A percentile compares a stretch with the other conserved stretches of the same genome.
These are phyloP conservation scores for Athripsodes cinereus DNA, from an alignment of 2,888 invertebrate species.

Conservation along the genomic window DNA sequence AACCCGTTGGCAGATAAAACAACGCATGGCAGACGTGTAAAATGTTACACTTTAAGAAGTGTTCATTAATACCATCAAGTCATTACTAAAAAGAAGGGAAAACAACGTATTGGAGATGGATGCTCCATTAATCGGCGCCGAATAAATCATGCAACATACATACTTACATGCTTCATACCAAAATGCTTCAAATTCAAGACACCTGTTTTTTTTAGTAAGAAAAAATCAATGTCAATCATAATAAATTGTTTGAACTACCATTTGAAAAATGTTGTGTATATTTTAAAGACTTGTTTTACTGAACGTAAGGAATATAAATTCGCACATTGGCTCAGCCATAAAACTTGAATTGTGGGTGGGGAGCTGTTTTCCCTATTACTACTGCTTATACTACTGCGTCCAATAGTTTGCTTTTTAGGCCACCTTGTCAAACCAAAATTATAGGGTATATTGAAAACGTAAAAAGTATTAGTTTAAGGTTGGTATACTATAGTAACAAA, in stretches of 20 bases:
- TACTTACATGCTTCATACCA: too few species aligned
- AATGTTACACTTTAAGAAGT: not conserved
- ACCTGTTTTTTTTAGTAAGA: too few species aligned
- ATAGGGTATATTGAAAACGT: constrained; percentile 13
- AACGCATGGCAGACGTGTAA: not conserved
- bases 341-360: constrained; percentile 6
- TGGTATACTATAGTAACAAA: too few species aligned
- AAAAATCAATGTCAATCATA: too few species aligned
- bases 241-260: not conserved
- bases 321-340: constrained; percentile 7
- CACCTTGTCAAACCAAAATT: constrained; percentile 16
- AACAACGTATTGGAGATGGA: too few species aligned
- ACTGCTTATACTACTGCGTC: not conserved
- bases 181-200: too few species aligned
- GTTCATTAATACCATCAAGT: too few species aligned
- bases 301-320: constrained; percentile 3
- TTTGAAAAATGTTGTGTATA: not conserved
- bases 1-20: too few species aligned
- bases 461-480: not conserved
- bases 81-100: too few species aligned
- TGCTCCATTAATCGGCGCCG: too few species aligned
- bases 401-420: constrained; percentile 8
- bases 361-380: not conserved
- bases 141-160: too few species aligned
- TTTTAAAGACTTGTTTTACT: constrained; percentile 4